phyloP scores from a whole-genome alignment of 2,797 vertebrate species.

The Gallinago solitaria region DNA sequence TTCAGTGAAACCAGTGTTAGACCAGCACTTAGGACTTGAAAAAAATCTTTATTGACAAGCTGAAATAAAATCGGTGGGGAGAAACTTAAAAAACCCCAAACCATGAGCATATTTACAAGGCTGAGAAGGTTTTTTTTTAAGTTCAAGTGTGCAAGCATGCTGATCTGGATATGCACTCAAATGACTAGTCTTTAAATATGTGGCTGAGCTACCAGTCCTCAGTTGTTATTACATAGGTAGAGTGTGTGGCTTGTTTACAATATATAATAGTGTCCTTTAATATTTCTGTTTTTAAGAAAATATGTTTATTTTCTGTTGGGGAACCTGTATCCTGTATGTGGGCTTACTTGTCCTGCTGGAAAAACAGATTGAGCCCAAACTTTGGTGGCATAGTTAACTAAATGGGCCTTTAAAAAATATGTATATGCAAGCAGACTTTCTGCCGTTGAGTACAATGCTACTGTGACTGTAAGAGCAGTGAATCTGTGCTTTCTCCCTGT shows the following conservation, averaged over 20 bases:
- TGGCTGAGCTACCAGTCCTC: background rate
- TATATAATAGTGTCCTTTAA: background rate
- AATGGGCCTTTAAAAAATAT: slow-evolving; percentile 18
- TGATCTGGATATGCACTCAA: background rate
- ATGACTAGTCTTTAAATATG: background rate
- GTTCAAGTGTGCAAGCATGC: background rate
- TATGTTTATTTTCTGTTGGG: background rate
- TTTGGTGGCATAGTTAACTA: slow-evolving; percentile 36
- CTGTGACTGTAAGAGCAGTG: background rate
- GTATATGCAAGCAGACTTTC: slow-evolving; percentile 16
- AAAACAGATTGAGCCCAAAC: background rate
- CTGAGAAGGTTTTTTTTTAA: background rate
- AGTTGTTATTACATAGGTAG: background rate
- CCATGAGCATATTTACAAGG: background rate
- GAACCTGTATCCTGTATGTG: background rate
- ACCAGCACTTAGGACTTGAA: background rate
- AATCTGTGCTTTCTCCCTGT: background rate
- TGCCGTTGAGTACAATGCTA: background rate
- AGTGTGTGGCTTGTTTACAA: background rate
- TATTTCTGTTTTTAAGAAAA: background rate
- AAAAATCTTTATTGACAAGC: background rate
- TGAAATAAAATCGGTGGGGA: background rate
- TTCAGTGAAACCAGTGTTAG: background rate
- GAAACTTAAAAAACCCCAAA: background rate
- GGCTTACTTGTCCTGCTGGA: background rate